A percentile compares a stretch with the other conserved stretches of the same genome.
Conservation (phyloP, 2,797 vertebrate species). For the Columba guinea region DNA sequence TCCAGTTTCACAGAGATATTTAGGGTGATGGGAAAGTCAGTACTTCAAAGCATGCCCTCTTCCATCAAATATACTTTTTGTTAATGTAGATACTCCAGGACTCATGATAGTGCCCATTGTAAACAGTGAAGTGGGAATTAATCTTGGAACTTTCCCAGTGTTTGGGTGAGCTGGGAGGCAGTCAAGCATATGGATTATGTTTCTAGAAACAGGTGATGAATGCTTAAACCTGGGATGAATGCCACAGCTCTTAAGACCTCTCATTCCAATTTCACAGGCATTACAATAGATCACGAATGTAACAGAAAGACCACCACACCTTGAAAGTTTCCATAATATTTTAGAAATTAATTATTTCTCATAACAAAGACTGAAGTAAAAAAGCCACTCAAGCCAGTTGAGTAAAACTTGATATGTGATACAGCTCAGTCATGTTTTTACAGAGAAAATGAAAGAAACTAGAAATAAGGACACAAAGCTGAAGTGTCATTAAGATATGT, state of each 20-base stretch:
- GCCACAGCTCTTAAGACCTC: not conserved
- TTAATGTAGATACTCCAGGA: not conserved
- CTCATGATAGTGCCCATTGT: not conserved
- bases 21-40: not conserved
- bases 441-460: not conserved
- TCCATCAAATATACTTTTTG: not conserved
- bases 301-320: not conserved
- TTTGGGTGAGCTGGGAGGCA: not conserved
- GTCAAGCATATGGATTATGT: not conserved
- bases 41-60: not conserved
- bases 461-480: not conserved
- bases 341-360: not conserved
- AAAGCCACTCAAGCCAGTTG: not conserved
- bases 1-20: not conserved
- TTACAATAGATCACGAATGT: not conserved
- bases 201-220: not conserved
- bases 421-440: not conserved
- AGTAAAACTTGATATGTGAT: not conserved
- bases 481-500: not conserved
- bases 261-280: not conserved
- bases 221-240: not conserved
- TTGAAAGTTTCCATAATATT: not conserved
- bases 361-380: not conserved
- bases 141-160: not conserved
- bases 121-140: not conserved